Conservation (phyloP, 2,888 invertebrate species). For the Galerucella nymphaeae region DNA sequence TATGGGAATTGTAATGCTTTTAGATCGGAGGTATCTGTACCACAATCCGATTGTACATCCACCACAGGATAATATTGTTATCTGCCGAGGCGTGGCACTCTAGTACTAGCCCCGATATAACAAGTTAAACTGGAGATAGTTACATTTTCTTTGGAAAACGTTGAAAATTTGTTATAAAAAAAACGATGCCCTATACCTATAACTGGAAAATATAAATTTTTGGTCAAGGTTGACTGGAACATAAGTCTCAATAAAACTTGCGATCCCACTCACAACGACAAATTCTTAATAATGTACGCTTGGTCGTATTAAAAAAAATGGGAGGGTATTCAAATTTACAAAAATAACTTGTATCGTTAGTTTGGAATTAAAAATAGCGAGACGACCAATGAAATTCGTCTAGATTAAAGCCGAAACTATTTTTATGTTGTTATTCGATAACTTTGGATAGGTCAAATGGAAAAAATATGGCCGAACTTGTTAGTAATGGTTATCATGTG, state of each 20-base stretch:
- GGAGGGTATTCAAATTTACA: constrained; percentile 33
- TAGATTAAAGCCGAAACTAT: constrained; percentile 37
- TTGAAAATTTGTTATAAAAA: no score
- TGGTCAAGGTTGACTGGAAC: constrained; percentile 10
- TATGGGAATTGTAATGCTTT: no score
- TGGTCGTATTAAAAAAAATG: constrained; percentile 37
- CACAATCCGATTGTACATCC: no score
- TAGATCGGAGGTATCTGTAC: no score
- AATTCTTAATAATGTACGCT: constrained; percentile 28
- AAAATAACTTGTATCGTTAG: constrained; percentile 37
- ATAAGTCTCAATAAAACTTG: constrained; percentile 6
- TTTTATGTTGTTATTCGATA: constrained; percentile 42
- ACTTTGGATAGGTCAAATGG: constrained; percentile 38
- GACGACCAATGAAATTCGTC: constrained; percentile 38
- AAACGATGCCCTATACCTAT: no score
- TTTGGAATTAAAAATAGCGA: constrained; percentile 33
- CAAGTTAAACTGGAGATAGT: no score
- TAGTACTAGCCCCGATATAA: no score
- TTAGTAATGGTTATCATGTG: constrained; percentile 16
- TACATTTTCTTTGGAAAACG: no score
- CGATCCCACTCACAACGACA: constrained; percentile 30
- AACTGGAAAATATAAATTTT: background rate
- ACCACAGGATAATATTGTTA: no score
- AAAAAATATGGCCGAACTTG: constrained; percentile 37
- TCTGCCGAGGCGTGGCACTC: no score